Conservation (phyloP, 2,113 vertebrate genomes). For the Cephalopterus ornatus region DNA sequence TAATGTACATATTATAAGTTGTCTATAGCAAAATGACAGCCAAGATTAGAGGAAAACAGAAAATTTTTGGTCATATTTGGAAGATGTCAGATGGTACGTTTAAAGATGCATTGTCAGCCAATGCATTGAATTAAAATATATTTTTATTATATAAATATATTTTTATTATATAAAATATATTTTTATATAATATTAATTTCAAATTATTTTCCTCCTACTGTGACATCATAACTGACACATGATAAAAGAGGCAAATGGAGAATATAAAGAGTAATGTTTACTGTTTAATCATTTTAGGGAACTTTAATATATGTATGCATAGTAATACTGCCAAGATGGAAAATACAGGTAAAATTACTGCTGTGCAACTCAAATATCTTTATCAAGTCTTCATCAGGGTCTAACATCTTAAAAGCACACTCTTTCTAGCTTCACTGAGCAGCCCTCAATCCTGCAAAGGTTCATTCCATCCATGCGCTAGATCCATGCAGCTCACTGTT, state of each 20-base stretch:
- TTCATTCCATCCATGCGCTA: slow-evolving; percentile 32
- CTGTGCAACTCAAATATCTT: background rate
- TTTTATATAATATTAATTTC: background rate
- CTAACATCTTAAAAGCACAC: slow-evolving; percentile 26
- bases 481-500: slow-evolving; percentile 23
- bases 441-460: background rate
- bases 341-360: background rate
- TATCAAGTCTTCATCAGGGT: background rate
- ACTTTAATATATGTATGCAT: background rate
- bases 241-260: slow-evolving; percentile 12
- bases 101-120: background rate
- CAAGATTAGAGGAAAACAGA: background rate
- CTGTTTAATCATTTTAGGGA: slow-evolving; percentile 2
- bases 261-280: slow-evolving; percentile 28
- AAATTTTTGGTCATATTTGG: background rate
- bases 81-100: background rate
- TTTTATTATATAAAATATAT: too few relatives aligned
- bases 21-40: background rate
- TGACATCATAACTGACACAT: background rate
- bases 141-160: too few relatives aligned
- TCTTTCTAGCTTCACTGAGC: background rate
- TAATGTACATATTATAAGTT: background rate
- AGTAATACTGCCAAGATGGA: background rate
- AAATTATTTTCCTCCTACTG: background rate
- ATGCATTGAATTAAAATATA: background rate